Conservation (phyloP, 2,888 invertebrate genomes). For the Steinernema scapterisci region DNA sequence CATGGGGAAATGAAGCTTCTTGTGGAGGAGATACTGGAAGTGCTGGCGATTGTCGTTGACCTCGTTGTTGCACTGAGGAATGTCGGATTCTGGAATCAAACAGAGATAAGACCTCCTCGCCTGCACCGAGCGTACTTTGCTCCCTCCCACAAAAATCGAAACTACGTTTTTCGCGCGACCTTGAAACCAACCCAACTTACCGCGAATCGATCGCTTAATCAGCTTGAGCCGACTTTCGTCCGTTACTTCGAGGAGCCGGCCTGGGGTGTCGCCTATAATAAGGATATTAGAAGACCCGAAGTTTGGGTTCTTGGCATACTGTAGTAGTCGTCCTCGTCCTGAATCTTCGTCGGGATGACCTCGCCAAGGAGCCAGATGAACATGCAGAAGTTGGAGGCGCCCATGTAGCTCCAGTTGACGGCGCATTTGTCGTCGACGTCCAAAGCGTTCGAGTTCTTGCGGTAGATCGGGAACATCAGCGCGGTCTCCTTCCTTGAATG, state of each 20-base stretch:
- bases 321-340: slow-evolving; percentile 38
- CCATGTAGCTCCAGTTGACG: slow-evolving; percentile 67
- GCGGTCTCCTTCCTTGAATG: slow-evolving; percentile 63
- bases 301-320: slow-evolving; percentile 34
- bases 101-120: neutral
- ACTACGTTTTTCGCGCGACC: no score
- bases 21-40: slow-evolving; percentile 44
- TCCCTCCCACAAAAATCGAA: no score
- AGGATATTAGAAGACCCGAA: neutral
- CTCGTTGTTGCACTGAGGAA: slow-evolving; percentile 42
- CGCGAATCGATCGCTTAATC: neutral
- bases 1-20: slow-evolving; percentile 43
- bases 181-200: neutral
- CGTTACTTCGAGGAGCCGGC: neutral
- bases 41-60: slow-evolving; percentile 44
- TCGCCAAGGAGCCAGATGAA: slow-evolving; percentile 67
- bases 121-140: no score
- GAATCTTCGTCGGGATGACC: slow-evolving; percentile 56
- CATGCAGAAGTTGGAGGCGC: slow-evolving; percentile 62
- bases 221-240: neutral
- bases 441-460: slow-evolving; percentile 59
- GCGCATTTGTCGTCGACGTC: slow-evolving; percentile 67
- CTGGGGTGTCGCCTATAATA: neutral
- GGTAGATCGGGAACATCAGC: slow-evolving; percentile 65
- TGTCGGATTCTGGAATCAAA: slow-evolving; percentile 33